Evolutionary conservation across 2,888 invertebrate genomes (phyloP), one percentile per base, ranked within the genome.

Genomic region (Thymelicus acteon): DNA sequence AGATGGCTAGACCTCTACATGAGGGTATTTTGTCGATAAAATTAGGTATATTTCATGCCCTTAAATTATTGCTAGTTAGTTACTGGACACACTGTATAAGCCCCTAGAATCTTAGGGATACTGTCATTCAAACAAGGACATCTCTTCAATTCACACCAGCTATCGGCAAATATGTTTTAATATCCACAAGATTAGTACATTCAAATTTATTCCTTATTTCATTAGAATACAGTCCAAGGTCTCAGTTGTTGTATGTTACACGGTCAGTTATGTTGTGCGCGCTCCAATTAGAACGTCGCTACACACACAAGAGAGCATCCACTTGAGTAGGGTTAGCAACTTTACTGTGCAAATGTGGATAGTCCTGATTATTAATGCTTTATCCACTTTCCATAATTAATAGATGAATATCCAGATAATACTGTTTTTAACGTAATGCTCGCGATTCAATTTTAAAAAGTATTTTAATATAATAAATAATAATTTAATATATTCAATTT

Each of bases 91-190:
- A n/a, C n/a, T n/a, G n/a, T n/a, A n/a, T n/a, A n/a, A n/a, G n/a
- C n/a, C n/a, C n/a, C n/a, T n/a, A 19, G 19, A 19, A 19, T 19
- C 19, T 19, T 19, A 19, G 1, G 31, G 31, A 31, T 31, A 31
- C 31, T 31, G 31, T 49, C 49, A 60, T 52, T 40, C 24, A 31
- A 52, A 15, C 68, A 47, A 65, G 73, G 74, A 72, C 74, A 74
- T 75, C 73, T 75, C 75, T 73, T 75, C 76, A 77, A 76, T 77
- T 76, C 76, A 75, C 75, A 74, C 75, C 73, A 72, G 72, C 64
- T 68, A 77, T 74, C 68, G 65, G 52, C 72, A 72, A 74, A 64
- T 6, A 70, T 65, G 48, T 57, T 62, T 8, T 47, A 19, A 57
- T 12, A 31, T 44, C 61, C 0, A 2, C 48, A 19, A 60, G 57